Evolutionary conservation across 2,797 vertebrate genomes (phyloP).

Genomic region (Sitta carolinensis): DNA sequence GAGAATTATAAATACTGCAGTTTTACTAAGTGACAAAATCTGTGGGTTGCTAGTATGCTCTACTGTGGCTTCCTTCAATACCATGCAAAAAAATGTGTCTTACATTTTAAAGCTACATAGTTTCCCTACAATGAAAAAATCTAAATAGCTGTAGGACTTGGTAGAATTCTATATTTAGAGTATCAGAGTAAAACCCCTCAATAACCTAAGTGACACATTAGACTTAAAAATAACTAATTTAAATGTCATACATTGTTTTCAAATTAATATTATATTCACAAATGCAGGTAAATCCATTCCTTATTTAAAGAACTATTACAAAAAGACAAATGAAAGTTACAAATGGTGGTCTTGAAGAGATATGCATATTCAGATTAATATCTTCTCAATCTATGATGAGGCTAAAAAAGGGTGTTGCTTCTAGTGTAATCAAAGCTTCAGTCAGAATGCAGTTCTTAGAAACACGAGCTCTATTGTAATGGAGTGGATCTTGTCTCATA

Average conservation of each 20-base stretch:
- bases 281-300: background rate
- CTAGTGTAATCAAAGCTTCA: background rate
- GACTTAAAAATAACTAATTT: conserved; percentile 51
- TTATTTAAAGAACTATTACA: background rate
- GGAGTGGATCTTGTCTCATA: background rate
- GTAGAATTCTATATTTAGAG: background rate
- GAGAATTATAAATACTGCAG: background rate
- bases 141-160: background rate
- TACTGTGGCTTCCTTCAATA: background rate
- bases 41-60: background rate
- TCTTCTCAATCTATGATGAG: background rate
- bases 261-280: conserved; percentile 36
- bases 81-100: background rate
- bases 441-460: background rate
- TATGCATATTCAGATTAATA: background rate
- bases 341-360: background rate
- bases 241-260: conserved; percentile 33
- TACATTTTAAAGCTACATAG: conserved; percentile 1
- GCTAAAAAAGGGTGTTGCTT: background rate
- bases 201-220: conserved; percentile 47
- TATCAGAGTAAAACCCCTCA: conserved; percentile 22
- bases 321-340: background rate
- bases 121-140: conserved; percentile 2
- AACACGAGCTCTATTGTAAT: background rate
- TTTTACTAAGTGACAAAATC: background rate